These are phyloP conservation scores for Temnothorax unifasciatus DNA, from an alignment of 2,888 invertebrate species.

Conservation along the genomic window DNA sequence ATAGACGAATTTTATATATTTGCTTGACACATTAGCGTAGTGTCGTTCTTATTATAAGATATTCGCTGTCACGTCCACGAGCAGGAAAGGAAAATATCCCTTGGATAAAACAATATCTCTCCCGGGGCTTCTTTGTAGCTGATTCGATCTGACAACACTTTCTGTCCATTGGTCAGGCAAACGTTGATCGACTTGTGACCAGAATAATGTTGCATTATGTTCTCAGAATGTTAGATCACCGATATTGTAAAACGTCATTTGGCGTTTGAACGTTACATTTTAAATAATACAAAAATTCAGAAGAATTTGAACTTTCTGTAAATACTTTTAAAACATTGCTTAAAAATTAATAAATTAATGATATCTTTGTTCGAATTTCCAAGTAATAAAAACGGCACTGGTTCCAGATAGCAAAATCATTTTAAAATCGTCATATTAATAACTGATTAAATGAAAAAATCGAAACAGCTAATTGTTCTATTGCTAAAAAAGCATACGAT, in stretches of 20 bases:
- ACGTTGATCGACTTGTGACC: constrained; percentile 59
- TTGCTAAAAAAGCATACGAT: background rate
- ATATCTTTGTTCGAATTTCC: background rate
- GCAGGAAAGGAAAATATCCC: constrained; percentile 32
- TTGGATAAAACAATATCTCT: constrained; percentile 56
- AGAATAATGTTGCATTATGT: constrained; percentile 64
- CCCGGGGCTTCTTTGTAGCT: constrained; percentile 48
- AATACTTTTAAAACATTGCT: background rate
- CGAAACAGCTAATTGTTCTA: background rate
- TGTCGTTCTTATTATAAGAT: constrained; percentile 24
- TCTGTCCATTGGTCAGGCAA: constrained; percentile 65
- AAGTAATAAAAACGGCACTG: background rate
- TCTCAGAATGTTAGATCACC: constrained; percentile 3
- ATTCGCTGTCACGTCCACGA: constrained; percentile 36
- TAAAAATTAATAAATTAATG: constrained; percentile 17
- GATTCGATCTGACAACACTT: constrained; percentile 72
- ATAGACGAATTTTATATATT: background rate
- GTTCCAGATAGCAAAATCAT: background rate
- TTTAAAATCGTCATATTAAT: background rate
- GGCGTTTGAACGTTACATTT: background rate
- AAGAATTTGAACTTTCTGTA: background rate
- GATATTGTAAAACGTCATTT: background rate
- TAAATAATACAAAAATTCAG: background rate
- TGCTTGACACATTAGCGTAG: background rate
- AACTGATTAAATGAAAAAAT: background rate